Evolutionary conservation across 2,113 vertebrate genomes (phyloP).

Genomic region (Boleophthalmus pectinirostris): DNA sequence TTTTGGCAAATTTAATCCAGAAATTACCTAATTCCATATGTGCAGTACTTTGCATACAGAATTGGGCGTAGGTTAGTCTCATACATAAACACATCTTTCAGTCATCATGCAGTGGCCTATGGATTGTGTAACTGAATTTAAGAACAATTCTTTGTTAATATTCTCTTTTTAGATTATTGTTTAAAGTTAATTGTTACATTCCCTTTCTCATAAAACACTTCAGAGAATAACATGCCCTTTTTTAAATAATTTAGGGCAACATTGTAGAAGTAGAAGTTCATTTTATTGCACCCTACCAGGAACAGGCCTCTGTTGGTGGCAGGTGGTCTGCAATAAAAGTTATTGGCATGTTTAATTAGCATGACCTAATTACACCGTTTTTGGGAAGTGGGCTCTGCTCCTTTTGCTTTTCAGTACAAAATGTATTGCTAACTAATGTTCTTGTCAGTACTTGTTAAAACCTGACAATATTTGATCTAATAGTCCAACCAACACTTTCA

Average conservation of each 20-base stretch:
- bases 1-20: no score
- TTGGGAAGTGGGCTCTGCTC: background rate
- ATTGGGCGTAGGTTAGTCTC: no score
- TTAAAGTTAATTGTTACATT: no score
- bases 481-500: background rate
- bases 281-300: constrained; percentile 11
- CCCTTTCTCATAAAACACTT: background rate
- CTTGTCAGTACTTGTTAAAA: background rate
- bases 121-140: no score
- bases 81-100: no score
- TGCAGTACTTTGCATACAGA: no score
- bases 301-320: background rate
- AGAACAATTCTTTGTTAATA: no score
- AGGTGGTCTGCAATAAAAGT: constrained; percentile 13
- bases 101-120: no score
- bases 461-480: background rate
- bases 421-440: constrained; percentile 1
- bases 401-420: background rate
- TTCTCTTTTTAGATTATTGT: no score
- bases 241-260: background rate
- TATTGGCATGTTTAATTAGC: constrained; percentile 19
- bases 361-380: background rate
- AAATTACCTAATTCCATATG: no score
- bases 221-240: background rate
- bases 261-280: background rate